Percentiles rank a stretch among this genome's conserved stretches.
These are phyloP conservation scores for Chroicocephalus ridibundus DNA, from an alignment of 2,113 vertebrate species.

Conservation along the genomic window DNA sequence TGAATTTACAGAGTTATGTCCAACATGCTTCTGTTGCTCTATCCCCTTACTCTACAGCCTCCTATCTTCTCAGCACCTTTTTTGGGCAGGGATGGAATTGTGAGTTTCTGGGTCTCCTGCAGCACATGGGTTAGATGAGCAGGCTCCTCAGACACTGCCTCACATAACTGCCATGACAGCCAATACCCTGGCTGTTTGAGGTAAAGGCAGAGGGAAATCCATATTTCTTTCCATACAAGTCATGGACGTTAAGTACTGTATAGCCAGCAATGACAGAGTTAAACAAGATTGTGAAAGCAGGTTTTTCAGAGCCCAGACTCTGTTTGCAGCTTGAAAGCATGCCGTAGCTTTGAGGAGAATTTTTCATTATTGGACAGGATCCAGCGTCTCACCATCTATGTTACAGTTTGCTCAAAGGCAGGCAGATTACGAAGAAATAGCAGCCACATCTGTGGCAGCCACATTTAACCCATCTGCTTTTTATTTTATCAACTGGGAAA, in stretches of 20 bases:
- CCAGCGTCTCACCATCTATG: constrained; percentile 47
- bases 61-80: not conserved
- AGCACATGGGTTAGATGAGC: not conserved
- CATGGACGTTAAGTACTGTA: not conserved
- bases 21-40: not conserved
- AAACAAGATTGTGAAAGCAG: not conserved
- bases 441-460: constrained; percentile 34
- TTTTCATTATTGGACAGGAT: constrained; percentile 11
- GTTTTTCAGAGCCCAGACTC: not conserved
- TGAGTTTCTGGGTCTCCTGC: not conserved
- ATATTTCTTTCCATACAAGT: not conserved
- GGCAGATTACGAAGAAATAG: constrained; percentile 25
- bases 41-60: not conserved
- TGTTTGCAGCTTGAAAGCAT: not conserved
- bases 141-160: not conserved
- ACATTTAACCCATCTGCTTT: constrained; percentile 57
- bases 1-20: not conserved
- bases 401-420: constrained; percentile 46
- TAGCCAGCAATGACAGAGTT: not conserved
- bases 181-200: rapidly evolving
- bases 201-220: not conserved
- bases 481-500: constrained; percentile 62
- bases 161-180: rapidly evolving
- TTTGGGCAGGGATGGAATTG: not conserved
- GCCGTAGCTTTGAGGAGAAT: not conserved